Evolutionary conservation across 2,888 invertebrate genomes (phyloP).

Genomic region (Hartigia nigra): DNA sequence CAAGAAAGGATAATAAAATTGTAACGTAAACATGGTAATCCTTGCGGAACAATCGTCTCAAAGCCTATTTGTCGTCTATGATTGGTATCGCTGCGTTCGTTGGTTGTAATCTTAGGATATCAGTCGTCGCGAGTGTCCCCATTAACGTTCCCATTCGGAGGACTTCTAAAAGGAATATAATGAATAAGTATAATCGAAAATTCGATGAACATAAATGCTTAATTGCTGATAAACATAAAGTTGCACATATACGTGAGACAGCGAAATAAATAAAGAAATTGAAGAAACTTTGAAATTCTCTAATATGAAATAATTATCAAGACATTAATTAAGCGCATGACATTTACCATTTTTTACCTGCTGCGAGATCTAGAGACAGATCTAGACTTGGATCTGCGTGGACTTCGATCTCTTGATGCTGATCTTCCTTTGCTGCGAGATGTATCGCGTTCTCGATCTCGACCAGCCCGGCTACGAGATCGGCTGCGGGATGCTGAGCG

Average conservation of each 20-base stretch:
- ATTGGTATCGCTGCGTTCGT: background rate
- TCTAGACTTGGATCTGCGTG: constrained; percentile 58
- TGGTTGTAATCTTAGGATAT: constrained; percentile 10
- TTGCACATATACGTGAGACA: background rate
- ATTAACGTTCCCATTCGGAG: constrained; percentile 18
- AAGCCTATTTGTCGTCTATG: constrained; percentile 14
- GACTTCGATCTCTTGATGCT: constrained; percentile 55
- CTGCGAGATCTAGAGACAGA: constrained; percentile 58
- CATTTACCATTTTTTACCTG: constrained; percentile 47
- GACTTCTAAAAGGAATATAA: constrained; percentile 14
- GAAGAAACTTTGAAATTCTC: background rate
- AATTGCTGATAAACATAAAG: background rate
- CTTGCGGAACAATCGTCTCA: constrained; percentile 2
- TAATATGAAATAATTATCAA: background rate
- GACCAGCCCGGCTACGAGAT: constrained; percentile 66
- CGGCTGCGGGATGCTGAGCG: constrained; percentile 77
- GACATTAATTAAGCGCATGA: background rate
- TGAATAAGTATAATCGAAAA: background rate
- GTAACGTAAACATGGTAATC: constrained; percentile 1
- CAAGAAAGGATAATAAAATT: constrained; percentile 1
- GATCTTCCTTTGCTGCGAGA: constrained; percentile 57
- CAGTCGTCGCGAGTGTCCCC: constrained; percentile 19
- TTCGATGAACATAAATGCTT: background rate
- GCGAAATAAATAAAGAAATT: background rate
- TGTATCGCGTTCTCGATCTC: constrained; percentile 44